Base-by-base conservation (phyloP, 2,888 invertebrate genomes). In the Tetropium fuscum region DNA sequence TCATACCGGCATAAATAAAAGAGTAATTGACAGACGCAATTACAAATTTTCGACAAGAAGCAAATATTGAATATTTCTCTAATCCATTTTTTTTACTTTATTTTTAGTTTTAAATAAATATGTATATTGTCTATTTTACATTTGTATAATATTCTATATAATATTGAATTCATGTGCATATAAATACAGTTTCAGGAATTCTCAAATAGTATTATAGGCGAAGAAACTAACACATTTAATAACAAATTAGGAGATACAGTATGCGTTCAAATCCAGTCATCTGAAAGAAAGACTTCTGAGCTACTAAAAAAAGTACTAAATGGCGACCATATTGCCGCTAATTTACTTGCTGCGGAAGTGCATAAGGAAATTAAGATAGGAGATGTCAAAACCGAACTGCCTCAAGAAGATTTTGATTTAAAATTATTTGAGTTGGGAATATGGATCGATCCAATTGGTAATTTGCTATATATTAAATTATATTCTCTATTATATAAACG, bases 401-500 rank as follows among this genome's bases (percentile, higher is more conserved):
- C 75, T 19, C 74, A 78, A 30, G 61, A 81, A 2, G 79, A 81
- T 8, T 69, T 74, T 55, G 59, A 72, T 47, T 38, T 82, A n/a
- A 72, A 79, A 58, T 63, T 83, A 11, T 70, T 76, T 32, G 70
- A 87, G 61, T 76, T 95, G 51, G 95, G 92, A 16, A 87, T 97
- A 59, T 97, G 97, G 97, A 95, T 97, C 78, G 97, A 97, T 84
- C 97, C 97, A 0, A 97, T 97, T 75, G 97, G 96, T 95, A 84
- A 79, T n/a, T n/a, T n/a, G n/a, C n/a, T n/a, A n/a, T n/a, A n/a
- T n/a, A n/a, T n/a, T n/a, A n/a, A n/a, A n/a, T n/a, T n/a, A n/a
- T n/a, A n/a, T n/a, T n/a, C n/a, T n/a, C n/a, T n/a, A n/a, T n/a
- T n/a, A n/a, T n/a, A n/a, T n/a, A n/a, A n/a, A n/a, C n/a, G n/a